These are phyloP conservation scores for Rhamphomyia laevipes DNA, from an alignment of 2,888 invertebrate species.

Conservation along the genomic window DNA sequence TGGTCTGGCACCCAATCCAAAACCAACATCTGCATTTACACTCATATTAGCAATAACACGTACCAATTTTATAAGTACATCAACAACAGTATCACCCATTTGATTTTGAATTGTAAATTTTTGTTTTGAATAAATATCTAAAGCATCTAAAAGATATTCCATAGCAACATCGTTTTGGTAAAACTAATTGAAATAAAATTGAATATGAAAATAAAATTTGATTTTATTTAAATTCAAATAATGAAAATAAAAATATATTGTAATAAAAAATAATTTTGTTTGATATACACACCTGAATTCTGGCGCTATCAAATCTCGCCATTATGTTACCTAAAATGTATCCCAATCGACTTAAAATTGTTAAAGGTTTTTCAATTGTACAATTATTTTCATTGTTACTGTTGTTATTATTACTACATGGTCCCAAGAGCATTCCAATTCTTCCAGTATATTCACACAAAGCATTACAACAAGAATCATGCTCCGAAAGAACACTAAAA, in stretches of 20 bases:
- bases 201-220: neutral
- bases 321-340: conserved; percentile 79
- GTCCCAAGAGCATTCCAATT: conserved; percentile 34
- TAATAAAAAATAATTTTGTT: neutral
- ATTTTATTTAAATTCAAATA: too few species aligned
- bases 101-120: conserved; percentile 35
- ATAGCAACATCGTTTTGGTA: conserved; percentile 46
- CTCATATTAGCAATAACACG: conserved; percentile 79
- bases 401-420: conserved; percentile 22
- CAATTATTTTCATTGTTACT: conserved; percentile 11
- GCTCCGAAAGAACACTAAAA: conserved; percentile 62
- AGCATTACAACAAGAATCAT: conserved; percentile 57
- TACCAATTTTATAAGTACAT: conserved; percentile 40
- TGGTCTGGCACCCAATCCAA: conserved; percentile 43
- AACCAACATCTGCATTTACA: conserved; percentile 64
- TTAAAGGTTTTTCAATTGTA: conserved; percentile 28
- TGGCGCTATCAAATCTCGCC: conserved; percentile 60
- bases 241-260: neutral
- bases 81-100: conserved; percentile 35
- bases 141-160: conserved; percentile 40
- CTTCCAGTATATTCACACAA: conserved; percentile 43
- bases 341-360: conserved; percentile 47
- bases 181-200: conserved; percentile 35
- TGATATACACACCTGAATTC: conserved; percentile 42
- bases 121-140: conserved; percentile 42